Evolutionary conservation across 2,888 invertebrate genomes (phyloP).

Genomic region (Nemoura dubitans): DNA sequence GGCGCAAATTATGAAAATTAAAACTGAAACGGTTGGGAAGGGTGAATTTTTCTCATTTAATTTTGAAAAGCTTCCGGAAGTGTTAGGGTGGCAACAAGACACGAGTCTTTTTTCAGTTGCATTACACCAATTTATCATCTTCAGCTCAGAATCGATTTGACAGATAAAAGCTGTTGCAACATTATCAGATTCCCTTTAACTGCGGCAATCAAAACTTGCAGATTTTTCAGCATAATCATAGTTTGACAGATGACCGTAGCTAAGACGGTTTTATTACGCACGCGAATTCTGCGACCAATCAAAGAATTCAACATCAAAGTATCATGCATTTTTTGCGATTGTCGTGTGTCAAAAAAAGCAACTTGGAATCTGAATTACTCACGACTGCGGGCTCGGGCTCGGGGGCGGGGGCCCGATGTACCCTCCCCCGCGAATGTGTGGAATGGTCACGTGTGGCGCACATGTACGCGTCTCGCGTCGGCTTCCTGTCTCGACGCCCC

Average conservation of each 20-base stretch:
- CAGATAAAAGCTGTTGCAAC: no score
- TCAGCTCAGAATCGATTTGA: no score
- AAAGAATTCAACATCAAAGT: not conserved
- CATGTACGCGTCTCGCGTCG: slow-evolving; percentile 26
- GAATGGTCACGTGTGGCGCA: slow-evolving; percentile 13
- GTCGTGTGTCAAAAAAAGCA: not conserved
- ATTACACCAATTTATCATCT: no score
- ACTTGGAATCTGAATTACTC: not conserved
- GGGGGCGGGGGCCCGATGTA: not conserved
- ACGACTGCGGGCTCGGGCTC: no score
- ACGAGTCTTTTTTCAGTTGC: no score
- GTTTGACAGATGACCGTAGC: not conserved
- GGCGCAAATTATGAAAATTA: no score
- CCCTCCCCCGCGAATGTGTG: not conserved
- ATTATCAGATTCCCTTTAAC: no score
- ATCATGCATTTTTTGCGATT: not conserved
- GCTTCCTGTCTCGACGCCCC: slow-evolving; percentile 28
- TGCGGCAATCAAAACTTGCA: no score
- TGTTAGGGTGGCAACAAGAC: no score
- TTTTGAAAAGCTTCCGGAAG: no score
- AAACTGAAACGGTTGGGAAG: no score
- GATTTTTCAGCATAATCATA: not conserved
- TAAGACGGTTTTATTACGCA: not conserved
- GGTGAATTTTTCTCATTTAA: no score
- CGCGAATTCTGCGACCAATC: not conserved